These are phyloP conservation scores for Aeoliscus strigatus DNA, from an alignment of 2,797 vertebrate species.

Conservation along the genomic window DNA sequence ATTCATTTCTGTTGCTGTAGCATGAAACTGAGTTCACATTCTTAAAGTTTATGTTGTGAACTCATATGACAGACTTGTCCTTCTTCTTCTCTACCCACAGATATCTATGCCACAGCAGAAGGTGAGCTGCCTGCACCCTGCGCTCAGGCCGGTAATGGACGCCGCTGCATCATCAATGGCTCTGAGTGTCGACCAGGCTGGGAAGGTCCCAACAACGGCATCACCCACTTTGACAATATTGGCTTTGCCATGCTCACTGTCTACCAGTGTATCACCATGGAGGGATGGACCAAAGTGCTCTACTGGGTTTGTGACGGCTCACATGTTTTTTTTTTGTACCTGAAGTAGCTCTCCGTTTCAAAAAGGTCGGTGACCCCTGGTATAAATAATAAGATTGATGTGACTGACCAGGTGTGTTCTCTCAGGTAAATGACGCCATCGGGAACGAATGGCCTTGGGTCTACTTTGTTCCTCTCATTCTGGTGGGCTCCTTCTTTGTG, in stretches of 20 bases:
- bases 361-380: no score
- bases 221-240: conserved; percentile 97
- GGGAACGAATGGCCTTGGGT: conserved; percentile 97
- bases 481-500: conserved; percentile 94
- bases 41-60: no score
- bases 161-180: conserved; percentile 86
- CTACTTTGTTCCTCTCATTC: conserved; percentile 93
- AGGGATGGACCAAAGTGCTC: conserved; percentile 95
- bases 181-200: conserved; percentile 87
- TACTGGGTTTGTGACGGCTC: conserved; percentile 83
- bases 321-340: not conserved
- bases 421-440: conserved; percentile 93
- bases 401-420: conserved; percentile 27
- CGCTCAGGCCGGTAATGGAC: conserved; percentile 85
- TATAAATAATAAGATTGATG: not conserved
- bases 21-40: no score
- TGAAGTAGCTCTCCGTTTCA: no score
- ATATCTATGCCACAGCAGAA: conserved; percentile 81
- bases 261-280: conserved; percentile 97
- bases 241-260: conserved; percentile 98
- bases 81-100: conserved; percentile 59
- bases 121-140: conserved; percentile 86
- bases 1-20: no score
- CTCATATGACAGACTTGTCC: no score
- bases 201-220: conserved; percentile 93